Evolutionary conservation across 2,888 invertebrate species (phyloP).

Genomic region (Harmothoe impar): DNA sequence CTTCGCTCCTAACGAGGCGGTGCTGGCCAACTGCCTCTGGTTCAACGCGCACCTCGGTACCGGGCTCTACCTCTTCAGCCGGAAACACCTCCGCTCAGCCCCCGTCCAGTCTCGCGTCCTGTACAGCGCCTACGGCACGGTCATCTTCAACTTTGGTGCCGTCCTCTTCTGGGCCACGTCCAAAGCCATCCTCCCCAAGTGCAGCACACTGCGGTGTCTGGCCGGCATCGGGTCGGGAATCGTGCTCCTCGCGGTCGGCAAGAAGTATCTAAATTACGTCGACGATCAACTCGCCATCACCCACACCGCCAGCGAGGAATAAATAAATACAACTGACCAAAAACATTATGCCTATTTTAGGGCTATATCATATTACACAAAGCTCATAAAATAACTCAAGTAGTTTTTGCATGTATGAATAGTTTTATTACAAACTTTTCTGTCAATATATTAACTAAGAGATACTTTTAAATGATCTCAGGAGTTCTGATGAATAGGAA

Average conservation of each 20-base stretch:
- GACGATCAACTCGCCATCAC: constrained; percentile 81
- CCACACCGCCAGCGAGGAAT: constrained; percentile 19
- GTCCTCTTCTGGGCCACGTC: constrained; percentile 94
- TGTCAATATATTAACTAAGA: too few species aligned
- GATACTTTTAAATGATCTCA: background rate
- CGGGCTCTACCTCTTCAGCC: constrained; percentile 91
- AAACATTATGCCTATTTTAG: too few species aligned
- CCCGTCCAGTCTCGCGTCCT: constrained; percentile 88
- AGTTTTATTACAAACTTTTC: too few species aligned
- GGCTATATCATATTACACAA: too few species aligned
- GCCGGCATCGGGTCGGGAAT: constrained; percentile 89
- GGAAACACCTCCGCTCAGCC: constrained; percentile 89
- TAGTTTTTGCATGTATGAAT: too few species aligned
- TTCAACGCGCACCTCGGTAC: constrained; percentile 92
- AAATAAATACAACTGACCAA: background rate
- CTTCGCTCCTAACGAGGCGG: constrained; percentile 80
- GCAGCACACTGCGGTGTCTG: constrained; percentile 87
- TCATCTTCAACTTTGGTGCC: constrained; percentile 94
- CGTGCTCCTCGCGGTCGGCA: constrained; percentile 87
- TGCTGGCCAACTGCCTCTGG: constrained; percentile 88
- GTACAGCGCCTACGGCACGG: constrained; percentile 83
- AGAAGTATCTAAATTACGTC: constrained; percentile 87
- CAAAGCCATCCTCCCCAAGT: constrained; percentile 90
- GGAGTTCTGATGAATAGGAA: background rate
- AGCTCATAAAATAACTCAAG: too few species aligned